Evolutionary conservation across 2,113 vertebrate genomes (phyloP).

Genomic region (Eclectus roratus): DNA sequence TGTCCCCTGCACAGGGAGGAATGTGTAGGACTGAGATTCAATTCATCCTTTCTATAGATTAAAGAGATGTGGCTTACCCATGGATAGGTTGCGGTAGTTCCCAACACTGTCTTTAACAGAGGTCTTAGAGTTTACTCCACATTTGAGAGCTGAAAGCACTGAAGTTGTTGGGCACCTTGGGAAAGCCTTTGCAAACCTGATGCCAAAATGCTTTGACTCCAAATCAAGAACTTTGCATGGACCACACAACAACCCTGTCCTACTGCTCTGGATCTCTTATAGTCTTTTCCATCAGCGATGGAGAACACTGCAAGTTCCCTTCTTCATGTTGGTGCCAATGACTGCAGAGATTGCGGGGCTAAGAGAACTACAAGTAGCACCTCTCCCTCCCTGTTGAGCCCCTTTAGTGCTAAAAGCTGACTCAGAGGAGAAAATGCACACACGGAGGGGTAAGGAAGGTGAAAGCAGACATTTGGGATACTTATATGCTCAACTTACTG

Average conservation of each 20-base stretch:
- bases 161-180: neutral
- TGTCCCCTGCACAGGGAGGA: neutral
- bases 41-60: neutral
- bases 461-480: neutral
- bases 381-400: neutral
- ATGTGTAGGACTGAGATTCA: neutral
- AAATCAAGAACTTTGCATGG: neutral
- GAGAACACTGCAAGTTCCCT: neutral
- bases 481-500: neutral
- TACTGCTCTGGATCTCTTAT: fast-evolving
- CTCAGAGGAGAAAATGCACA: neutral
- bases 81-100: fast-evolving
- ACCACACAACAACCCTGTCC: neutral
- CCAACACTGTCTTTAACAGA: neutral
- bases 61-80: neutral
- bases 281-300: neutral
- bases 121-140: neutral
- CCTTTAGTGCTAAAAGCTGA: neutral
- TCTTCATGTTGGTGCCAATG: fast-evolving
- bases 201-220: neutral
- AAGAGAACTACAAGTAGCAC: fast-evolving
- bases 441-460: fast-evolving
- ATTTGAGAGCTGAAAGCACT: neutral
- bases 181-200: neutral
- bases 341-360: neutral